Base-by-base conservation (phyloP, 2,113 vertebrate species). In the Lonchura striata region DNA sequence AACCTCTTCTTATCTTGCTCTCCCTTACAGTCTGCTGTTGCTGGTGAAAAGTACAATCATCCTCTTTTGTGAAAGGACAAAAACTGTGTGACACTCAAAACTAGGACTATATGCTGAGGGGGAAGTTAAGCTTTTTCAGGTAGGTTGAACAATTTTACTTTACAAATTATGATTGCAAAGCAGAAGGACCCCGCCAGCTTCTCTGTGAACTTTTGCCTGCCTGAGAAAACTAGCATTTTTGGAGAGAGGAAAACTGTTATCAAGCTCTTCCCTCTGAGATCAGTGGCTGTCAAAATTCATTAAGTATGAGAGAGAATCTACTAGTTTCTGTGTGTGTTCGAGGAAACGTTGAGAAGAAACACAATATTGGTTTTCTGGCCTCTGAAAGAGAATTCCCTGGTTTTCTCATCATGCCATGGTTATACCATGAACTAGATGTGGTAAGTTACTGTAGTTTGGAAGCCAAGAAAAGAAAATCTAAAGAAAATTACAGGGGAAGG, bases 401-500 rank as follows among this genome's bases (percentile, higher is more conserved):
- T 86, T 94, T 96, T 78, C 33, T 71, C 49, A 91, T 94, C 70
- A 42, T 49, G 82, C 41, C 76, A 46, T 78, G 52, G 86, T 92
- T 96, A 69, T 69, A 72, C 47, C 88, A 95, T 66, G 93, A 96
- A 53, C 27, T 44, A 41, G 30, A 74, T 92, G 61, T 59, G 75
- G 94, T 95, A 79, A 60, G 81, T 96, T 96, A 91, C 94, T 96
- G 96, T 95, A 96, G 97, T 98, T 94, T 97, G 86, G 90, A 96
- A 97, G 90, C 84, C 95, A 94, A 95, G 94, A 97, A 97, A 98
- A 97, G 95, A 42, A 97, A 94, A 97, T 72, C 94, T 83, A 75
- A 94, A 33, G 81, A 95, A 98, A 98, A 98, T 98, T 98, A 98
- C 85, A 97, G 94, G 81, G 96, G 86, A 96, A 95, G 72, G 98